A percentile compares a stretch with the other conserved stretches of the same genome.
Evolutionary conservation across 2,797 vertebrate species (phyloP).

Genomic region (Diglossa cyanea): DNA sequence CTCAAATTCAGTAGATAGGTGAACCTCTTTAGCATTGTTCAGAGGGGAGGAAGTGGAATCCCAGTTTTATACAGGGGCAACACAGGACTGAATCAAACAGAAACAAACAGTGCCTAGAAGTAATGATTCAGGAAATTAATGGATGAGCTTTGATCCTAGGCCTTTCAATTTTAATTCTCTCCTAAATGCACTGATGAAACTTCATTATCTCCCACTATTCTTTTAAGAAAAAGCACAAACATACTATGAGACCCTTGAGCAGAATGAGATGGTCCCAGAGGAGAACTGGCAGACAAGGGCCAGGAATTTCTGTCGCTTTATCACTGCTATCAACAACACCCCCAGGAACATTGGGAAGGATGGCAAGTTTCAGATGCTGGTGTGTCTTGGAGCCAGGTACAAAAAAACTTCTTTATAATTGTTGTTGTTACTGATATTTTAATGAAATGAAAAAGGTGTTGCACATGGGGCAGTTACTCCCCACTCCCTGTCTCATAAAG

Average conservation of each 20-base stretch:
- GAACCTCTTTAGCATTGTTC: not conserved
- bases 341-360: conserved; percentile 98
- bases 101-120: not conserved
- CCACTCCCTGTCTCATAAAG: not conserved
- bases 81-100: not conserved
- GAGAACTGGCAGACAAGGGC: conserved; percentile 96
- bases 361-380: conserved; percentile 98
- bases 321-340: conserved; percentile 93
- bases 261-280: conserved; percentile 84
- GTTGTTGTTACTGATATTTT: not conserved
- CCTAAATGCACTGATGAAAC: not conserved
- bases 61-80: not conserved
- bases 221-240: conserved; percentile 94
- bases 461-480: not conserved
- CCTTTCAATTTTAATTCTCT: not conserved
- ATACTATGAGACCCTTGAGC: conserved; percentile 93
- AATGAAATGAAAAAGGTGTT: not conserved
- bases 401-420: not conserved
- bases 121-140: not conserved
- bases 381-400: conserved; percentile 97
- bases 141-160: not conserved
- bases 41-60: not conserved
- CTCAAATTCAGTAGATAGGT: not conserved
- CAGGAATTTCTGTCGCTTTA: conserved; percentile 92
- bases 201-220: not conserved